Evolutionary conservation across 2,797 vertebrate genomes (phyloP).

Genomic region (Austrolebias charrua): DNA sequence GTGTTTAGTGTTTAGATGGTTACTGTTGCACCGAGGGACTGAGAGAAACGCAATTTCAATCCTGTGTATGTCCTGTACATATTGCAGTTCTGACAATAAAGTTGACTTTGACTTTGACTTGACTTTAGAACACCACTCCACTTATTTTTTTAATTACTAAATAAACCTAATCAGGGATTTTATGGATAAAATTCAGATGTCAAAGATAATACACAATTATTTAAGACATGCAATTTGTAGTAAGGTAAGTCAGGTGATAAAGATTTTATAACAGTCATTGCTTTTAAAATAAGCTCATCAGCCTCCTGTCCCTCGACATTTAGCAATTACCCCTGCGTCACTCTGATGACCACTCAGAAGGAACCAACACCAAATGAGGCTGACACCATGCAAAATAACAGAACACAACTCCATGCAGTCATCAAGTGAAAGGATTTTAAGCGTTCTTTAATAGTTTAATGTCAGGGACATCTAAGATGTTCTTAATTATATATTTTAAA

Average conservation of each 20-base stretch:
- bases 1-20: too few relatives aligned
- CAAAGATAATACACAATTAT: conserved; percentile 5
- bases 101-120: too few relatives aligned
- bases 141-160: not conserved
- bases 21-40: too few relatives aligned
- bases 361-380: conserved; percentile 19
- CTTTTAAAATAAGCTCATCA: conserved; percentile 32
- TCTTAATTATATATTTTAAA: too few relatives aligned
- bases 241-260: conserved; percentile 15
- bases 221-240: conserved; percentile 31
- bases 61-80: too few relatives aligned
- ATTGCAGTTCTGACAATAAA: too few relatives aligned
- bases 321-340: conserved; percentile 49
- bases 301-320: conserved; percentile 26
- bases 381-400: not conserved
- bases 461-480: not conserved
- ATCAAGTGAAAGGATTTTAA: not conserved
- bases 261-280: conserved; percentile 33
- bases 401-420: not conserved
- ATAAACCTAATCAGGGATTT: not conserved
- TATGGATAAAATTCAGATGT: conserved; percentile 29
- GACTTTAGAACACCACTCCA: too few relatives aligned
- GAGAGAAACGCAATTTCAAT: too few relatives aligned
- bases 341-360: conserved; percentile 28
- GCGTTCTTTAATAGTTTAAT: not conserved